These are phyloP conservation scores for Epizoanthus rinbou DNA, from an alignment of 92 coral and sea anemone species.

Conservation along the genomic window DNA sequence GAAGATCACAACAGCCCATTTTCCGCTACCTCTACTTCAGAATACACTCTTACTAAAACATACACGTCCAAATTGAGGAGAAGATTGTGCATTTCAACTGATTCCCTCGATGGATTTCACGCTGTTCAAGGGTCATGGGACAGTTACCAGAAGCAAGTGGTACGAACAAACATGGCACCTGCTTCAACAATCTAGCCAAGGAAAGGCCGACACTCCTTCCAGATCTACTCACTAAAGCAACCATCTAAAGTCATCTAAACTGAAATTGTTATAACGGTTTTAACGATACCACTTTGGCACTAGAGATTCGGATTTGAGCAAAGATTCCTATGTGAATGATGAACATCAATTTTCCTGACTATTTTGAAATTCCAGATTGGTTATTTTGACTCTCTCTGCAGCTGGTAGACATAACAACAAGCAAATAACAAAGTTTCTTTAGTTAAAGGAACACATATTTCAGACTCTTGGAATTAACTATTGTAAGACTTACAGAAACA, in stretches of 20 bases:
- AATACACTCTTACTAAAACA: no score
- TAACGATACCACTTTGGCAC: not conserved
- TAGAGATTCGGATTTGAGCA: not conserved
- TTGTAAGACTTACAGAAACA: not conserved
- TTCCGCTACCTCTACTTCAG: no score
- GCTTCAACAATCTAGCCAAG: not conserved
- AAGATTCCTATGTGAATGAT: not conserved
- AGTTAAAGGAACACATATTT: not conserved
- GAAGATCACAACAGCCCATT: no score
- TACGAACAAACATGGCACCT: slow-evolving; percentile 30
- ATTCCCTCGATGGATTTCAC: not conserved
- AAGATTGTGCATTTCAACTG: not conserved
- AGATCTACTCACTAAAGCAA: not conserved
- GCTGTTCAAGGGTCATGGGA: slow-evolving; percentile 26
- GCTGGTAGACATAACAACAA: not conserved
- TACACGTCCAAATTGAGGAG: no score
- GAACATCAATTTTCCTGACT: not conserved
- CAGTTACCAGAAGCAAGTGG: slow-evolving; percentile 14
- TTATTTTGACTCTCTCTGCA: not conserved
- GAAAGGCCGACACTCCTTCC: not conserved
- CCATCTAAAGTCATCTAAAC: no score
- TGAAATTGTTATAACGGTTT: not conserved
- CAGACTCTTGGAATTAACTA: not conserved
- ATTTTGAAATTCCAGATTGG: not conserved
- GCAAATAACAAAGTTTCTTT: not conserved